Evolutionary conservation across 2,888 invertebrate genomes (phyloP).

Genomic region (Capitulum mitella): DNA sequence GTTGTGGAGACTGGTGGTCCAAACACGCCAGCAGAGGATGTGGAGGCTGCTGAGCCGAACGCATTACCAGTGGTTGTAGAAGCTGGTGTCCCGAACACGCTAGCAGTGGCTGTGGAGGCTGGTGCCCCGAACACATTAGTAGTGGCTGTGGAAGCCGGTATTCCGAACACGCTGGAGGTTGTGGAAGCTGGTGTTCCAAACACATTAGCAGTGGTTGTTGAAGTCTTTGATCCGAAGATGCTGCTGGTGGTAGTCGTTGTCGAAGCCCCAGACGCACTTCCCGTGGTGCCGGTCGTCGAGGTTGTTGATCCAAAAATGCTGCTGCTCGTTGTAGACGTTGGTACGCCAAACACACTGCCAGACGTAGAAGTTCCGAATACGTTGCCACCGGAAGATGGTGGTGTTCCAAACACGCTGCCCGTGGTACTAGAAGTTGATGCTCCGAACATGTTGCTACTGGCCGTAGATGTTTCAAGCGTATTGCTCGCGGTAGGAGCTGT

Average conservation of each 20-base stretch:
- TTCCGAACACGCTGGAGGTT: not conserved
- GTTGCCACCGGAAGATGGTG: constrained; percentile 18
- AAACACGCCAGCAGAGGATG: too few relatives aligned
- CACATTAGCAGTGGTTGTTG: not conserved
- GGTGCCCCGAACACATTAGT: constrained; percentile 17
- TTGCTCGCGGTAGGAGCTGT: constrained; percentile 17
- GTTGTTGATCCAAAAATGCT: not conserved
- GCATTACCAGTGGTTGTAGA: too few relatives aligned
- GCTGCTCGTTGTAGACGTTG: too few relatives aligned
- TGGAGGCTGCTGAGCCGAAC: too few relatives aligned
- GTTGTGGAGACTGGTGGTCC: too few relatives aligned
- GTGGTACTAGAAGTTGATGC: constrained; percentile 18
- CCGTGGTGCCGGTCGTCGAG: constrained; percentile 15
- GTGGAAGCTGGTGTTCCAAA: not conserved
- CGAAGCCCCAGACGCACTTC: not conserved
- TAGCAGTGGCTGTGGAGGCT: constrained; percentile 6
- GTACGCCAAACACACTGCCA: constrained; percentile 26
- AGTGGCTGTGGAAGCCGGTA: constrained; percentile 18
- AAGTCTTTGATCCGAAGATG: not conserved
- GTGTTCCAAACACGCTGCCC: constrained; percentile 12
- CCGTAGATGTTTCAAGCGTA: too few relatives aligned
- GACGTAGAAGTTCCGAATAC: constrained; percentile 27
- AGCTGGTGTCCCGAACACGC: too few relatives aligned
- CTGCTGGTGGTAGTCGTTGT: not conserved
- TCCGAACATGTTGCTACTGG: not conserved